phyloP scores from a whole-genome alignment of 2,113 vertebrate genomes.

The Marcusenius ussheri region DNA sequence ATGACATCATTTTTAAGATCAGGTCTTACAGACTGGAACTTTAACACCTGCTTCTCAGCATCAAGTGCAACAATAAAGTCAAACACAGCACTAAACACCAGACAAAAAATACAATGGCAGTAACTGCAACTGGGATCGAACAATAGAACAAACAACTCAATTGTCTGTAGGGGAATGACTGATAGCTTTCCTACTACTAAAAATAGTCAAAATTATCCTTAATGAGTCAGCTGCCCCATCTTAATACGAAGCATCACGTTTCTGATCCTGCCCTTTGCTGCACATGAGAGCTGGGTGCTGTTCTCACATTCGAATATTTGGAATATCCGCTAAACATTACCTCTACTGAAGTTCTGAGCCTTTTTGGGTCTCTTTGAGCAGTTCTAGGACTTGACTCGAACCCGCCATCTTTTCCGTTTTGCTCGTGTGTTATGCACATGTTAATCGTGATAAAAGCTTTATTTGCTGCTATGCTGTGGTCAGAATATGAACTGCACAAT shows the following conservation, averaged over 20 bases:
- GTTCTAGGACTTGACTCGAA: constrained; percentile 1
- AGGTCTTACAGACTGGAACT: neutral
- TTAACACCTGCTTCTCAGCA: neutral
- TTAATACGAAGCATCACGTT: neutral
- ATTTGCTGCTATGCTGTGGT: neutral
- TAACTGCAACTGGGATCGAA: neutral
- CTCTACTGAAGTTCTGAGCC: too few relatives aligned
- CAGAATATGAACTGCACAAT: neutral
- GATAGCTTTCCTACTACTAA: neutral
- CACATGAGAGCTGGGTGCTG: neutral
- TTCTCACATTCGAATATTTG: neutral
- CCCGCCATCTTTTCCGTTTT: neutral
- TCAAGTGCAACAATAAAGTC: neutral
- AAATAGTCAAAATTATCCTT: neutral
- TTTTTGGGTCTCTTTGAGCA: neutral
- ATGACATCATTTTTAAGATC: neutral
- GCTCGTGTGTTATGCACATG: neutral
- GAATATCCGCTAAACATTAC: constrained; percentile 8
- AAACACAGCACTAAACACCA: neutral
- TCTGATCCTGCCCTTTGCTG: neutral
- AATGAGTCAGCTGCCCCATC: neutral
- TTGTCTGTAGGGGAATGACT: neutral
- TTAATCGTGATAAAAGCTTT: neutral
- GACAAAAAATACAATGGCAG: neutral
- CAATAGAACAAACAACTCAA: neutral